Percentiles rank a stretch among this genome's conserved stretches.
Conservation (phyloP, 2,888 invertebrate species). For the Carcina quercana region DNA sequence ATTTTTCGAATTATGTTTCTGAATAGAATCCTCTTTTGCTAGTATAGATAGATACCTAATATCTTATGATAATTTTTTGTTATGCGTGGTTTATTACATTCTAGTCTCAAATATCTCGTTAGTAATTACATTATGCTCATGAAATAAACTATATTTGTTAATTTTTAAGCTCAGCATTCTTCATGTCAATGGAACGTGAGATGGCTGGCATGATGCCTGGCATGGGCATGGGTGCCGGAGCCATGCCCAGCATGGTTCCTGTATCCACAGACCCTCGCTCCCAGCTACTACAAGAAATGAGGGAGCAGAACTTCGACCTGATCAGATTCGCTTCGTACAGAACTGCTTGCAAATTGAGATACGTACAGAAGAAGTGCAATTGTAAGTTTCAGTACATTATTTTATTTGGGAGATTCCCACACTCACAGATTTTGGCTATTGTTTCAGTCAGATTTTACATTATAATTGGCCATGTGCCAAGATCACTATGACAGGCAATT, state of each 20-base stretch:
- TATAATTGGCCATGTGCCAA: too few species aligned
- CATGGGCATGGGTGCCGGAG: conserved; percentile 23
- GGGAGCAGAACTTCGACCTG: conserved; percentile 94
- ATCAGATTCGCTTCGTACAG: conserved; percentile 98
- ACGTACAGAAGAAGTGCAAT: conserved; percentile 98
- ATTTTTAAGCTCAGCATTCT: conserved; percentile 1
- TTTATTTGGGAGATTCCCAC: too few species aligned
- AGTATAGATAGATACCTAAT: too few species aligned
- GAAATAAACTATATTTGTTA: too few species aligned
- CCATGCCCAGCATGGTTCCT: not conserved
- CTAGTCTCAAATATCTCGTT: not conserved
- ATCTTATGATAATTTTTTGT: too few species aligned
- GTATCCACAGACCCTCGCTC: conserved; percentile 80
- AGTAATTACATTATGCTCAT: not conserved
- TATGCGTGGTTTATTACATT: too few species aligned
- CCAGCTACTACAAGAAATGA: conserved; percentile 88
- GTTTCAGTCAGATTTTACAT: too few species aligned
- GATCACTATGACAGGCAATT: too few species aligned
- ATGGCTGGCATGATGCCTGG: conserved; percentile 42
- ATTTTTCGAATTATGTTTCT: too few species aligned
- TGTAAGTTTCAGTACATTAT: too few species aligned
- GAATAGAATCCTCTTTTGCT: too few species aligned
- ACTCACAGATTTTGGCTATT: too few species aligned
- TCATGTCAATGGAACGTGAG: conserved; percentile 54
- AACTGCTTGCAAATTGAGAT: conserved; percentile 96